Base-by-base conservation (phyloP, 2,113 vertebrate species). In the Limanda limanda region DNA sequence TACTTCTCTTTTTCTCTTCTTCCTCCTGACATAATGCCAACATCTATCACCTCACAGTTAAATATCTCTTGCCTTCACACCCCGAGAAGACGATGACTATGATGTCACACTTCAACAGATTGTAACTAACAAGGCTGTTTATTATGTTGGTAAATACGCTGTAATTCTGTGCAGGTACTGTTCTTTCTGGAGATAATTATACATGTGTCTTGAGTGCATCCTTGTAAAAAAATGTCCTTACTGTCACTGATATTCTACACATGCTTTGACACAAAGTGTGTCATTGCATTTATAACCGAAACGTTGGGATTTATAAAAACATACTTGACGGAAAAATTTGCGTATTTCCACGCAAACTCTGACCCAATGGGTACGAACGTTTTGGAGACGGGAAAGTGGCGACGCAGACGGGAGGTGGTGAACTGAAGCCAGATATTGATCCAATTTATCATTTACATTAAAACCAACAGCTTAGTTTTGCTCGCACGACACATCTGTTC, bases 41-140 rank as follows among this genome's bases (percentile, higher is more conserved):
- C 78, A 57, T 78, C 64, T 20, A 25, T 24, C 80, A 78, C 78
- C 75, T 71, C 71, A 0, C 79, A 83, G 84, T 87, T 87, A 87
- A 91, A 83, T 64, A 82, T 62, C 54, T 67, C 62, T 71, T 17
- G 6, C 51, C 57, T 78, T 66, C 66, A 60, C 27, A 11, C 18
- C 59, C 23, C 23, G 15, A 24, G 23, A 63, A 35, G 60, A 51
- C 0, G 1, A 57, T 27, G 5, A 52, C 63, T 2, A n/a, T 15
- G 7, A 6, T 25, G 52, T 54, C n/a, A 13, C 54, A 52, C 52
- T 58, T 74, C 64, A 74, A 6, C 56, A 13, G 7, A 40, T 35
- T 47, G 13, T 62, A 60, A 56, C 57, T 74, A 45, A 74, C 63
- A 48, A 63, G 57, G 10, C 10, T 61, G 35, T 31, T 14, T 52